These are phyloP conservation scores for Chloebia gouldiae DNA, from an alignment of 2,113 vertebrate species.

Conservation along the genomic window DNA sequence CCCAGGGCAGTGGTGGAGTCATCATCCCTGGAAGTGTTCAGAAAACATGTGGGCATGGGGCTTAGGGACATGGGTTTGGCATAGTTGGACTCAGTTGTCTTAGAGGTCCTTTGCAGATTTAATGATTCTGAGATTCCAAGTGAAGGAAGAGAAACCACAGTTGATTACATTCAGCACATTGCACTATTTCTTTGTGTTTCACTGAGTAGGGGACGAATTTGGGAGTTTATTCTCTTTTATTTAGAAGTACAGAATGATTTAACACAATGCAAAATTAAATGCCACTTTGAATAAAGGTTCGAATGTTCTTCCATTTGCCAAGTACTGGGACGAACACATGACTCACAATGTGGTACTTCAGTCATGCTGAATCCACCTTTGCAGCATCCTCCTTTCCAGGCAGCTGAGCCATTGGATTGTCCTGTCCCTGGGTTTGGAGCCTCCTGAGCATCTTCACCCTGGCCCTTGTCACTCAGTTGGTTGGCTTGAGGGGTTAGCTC, in stretches of 20 bases:
- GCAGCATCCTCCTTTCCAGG: not conserved
- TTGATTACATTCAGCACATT: not conserved
- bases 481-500: not conserved
- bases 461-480: not conserved
- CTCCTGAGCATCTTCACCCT: not conserved
- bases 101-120: not conserved
- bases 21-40: not conserved
- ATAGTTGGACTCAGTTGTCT: not conserved
- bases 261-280: not conserved
- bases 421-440: not conserved
- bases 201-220: not conserved
- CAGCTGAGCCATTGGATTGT: not conserved
- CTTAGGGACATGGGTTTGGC: not conserved
- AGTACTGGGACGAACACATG: not conserved
- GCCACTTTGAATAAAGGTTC: not conserved
- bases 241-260: not conserved
- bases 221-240: not conserved
- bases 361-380: not conserved
- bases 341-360: not conserved
- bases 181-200: not conserved
- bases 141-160: not conserved
- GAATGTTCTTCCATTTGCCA: not conserved
- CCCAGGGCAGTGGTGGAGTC: not conserved
- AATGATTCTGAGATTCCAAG: not conserved
- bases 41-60: not conserved